Evolutionary conservation across 64 coral and sea anemone genomes (phyloP), one percentile per base, ranked within the genome.

Genomic region (Montipora foliosa): DNA sequence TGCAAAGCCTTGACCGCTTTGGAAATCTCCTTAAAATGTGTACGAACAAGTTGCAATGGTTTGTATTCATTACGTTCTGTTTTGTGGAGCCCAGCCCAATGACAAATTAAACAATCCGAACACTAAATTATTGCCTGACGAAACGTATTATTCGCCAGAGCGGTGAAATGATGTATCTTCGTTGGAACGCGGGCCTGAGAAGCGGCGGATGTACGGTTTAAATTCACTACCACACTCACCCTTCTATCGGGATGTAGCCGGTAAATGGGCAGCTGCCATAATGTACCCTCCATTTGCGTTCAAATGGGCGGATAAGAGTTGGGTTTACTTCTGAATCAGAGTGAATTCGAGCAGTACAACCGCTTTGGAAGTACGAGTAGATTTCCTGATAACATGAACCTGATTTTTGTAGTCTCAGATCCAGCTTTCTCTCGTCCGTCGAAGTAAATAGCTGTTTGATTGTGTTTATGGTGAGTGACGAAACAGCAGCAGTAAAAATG

Each of bases 211-310:
- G 1, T 37, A 37, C 1, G 29, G 29, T 37, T 37, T 37, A 37
- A 37, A 37, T 37, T 37, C 29, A 37, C 29, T 37, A 1, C 29
- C 29, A 37, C 29, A 50, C 44, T 68, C 6, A 85, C 82, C 82
- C 49, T 11, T 85, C 46, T 17, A 85, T 85, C 14, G 82, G 82
- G 66, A 85, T 85, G 46, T 70, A 85, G 0, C 82, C 64, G 17
- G 44, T 45, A 85, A 70, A 85, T 13, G 82, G 82, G 47, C 82
- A 85, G 19, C 82, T 85, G 16, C 82, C 82, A 85, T 85, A 72
- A 49, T 85, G 64, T 1, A 85, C 82, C 66, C 21, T 85, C 82
- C 82, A 85, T 44, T 85, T 85, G 44, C 21, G 82, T 22, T 85
- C 82, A 70, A 70, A 85, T 17, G 82, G 82, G 45, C 82, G 45